These are phyloP conservation scores for Sphenopsis melanotis DNA, from an alignment of 2,797 vertebrate species.

Conservation along the genomic window DNA sequence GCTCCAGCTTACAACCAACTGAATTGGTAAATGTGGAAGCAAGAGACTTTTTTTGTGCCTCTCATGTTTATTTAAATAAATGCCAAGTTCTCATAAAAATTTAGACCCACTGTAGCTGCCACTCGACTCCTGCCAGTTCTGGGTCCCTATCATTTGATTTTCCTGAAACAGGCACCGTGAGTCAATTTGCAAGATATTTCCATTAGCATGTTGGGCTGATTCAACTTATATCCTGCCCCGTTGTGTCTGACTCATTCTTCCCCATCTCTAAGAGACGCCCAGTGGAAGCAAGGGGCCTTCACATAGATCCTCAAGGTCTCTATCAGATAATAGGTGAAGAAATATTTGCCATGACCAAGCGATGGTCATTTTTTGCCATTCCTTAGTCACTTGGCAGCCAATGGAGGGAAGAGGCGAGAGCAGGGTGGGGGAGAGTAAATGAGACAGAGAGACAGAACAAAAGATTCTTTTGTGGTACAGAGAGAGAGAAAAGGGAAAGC, in stretches of 20 bases:
- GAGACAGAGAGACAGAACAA: constrained; percentile 75
- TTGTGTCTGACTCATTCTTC: constrained; percentile 22
- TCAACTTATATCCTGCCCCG: constrained; percentile 30
- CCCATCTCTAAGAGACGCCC: neutral
- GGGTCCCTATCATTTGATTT: constrained; percentile 8
- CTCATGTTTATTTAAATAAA: neutral
- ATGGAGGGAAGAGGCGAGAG: constrained; percentile 67
- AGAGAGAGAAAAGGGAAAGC: constrained; percentile 72
- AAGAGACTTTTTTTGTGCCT: neutral
- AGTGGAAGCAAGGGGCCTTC: constrained; percentile 34
- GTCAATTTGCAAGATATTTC: constrained; percentile 3
- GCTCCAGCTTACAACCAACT: neutral
- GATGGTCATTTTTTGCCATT: constrained; percentile 72
- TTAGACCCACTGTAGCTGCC: neutral
- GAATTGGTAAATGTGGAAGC: neutral
- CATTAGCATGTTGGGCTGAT: constrained; percentile 18
- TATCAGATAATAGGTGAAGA: constrained; percentile 59
- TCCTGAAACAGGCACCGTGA: constrained; percentile 8
- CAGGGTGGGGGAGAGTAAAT: constrained; percentile 67
- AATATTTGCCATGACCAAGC: constrained; percentile 64
- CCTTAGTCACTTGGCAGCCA: constrained; percentile 72
- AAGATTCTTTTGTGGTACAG: constrained; percentile 76
- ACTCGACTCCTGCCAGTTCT: neutral
- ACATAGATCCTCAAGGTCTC: constrained; percentile 27
- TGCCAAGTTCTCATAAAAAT: neutral